phyloP scores from a whole-genome alignment of 2,113 vertebrate species.

The Ancistrus triradiatus region DNA sequence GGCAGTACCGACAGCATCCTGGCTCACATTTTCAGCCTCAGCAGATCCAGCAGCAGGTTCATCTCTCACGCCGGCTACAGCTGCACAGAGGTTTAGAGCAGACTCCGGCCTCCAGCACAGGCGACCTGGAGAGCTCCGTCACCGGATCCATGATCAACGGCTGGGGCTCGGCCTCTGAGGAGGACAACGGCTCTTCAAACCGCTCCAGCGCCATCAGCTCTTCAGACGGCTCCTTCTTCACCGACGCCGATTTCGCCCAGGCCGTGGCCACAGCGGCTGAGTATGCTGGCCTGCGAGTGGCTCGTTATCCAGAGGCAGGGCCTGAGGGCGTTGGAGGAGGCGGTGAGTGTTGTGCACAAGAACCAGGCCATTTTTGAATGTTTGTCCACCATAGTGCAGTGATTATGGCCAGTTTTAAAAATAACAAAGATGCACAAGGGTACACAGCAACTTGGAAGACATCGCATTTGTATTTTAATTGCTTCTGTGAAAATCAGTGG shows the following conservation, averaged over 20 bases:
- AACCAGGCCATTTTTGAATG: too few relatives aligned
- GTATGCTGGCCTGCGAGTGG: slow-evolving; percentile 88
- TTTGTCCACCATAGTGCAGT: too few relatives aligned
- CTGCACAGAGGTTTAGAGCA: slow-evolving; percentile 88
- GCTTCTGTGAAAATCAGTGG: too few relatives aligned
- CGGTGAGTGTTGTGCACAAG: slow-evolving; percentile 42
- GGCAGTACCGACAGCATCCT: slow-evolving; percentile 68
- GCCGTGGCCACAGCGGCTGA: slow-evolving; percentile 92
- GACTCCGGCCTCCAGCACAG: slow-evolving; percentile 93
- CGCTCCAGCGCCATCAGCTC: slow-evolving; percentile 92
- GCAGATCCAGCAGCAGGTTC: slow-evolving; percentile 51
- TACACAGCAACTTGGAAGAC: too few relatives aligned
- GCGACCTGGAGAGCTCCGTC: slow-evolving; percentile 95
- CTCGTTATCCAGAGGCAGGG: slow-evolving; percentile 77
- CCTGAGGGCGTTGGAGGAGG: slow-evolving; percentile 31
- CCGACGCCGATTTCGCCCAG: slow-evolving; percentile 95
- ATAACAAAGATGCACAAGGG: too few relatives aligned
- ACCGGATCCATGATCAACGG: slow-evolving; percentile 99
- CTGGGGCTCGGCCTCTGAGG: slow-evolving; percentile 96
- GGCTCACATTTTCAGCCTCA: slow-evolving; percentile 63
- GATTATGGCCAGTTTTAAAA: too few relatives aligned
- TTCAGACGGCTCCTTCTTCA: slow-evolving; percentile 95
- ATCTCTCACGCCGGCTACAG: slow-evolving; percentile 67
- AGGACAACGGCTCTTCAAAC: slow-evolving; percentile 94
- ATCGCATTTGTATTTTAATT: too few relatives aligned